Base-by-base conservation (phyloP, 2,113 vertebrate genomes). In the Ardeotis arabs region DNA sequence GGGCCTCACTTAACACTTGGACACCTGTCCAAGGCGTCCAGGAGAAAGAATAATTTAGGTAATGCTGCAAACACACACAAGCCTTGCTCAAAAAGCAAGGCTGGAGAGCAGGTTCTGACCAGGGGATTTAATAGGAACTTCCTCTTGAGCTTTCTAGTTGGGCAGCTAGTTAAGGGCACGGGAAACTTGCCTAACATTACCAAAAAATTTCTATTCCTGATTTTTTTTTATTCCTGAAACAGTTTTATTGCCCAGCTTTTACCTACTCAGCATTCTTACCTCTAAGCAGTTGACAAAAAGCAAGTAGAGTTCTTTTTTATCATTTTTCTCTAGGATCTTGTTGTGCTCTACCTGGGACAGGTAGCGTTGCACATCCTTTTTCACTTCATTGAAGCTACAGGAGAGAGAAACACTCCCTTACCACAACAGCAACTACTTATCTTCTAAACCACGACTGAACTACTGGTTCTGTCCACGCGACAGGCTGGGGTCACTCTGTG, bases 261-360 rank as follows among this genome's bases (percentile, higher is more conserved):
- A 69, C 66, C 55, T 55, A 21, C 56, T 35, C 56, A 39, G 56
- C 73, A 20, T 2, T 55, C 91, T 84, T 93, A 99, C 99, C 98
- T 99, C 99, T 53, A 99, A 96, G 89, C 99, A 99, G 98, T 98
- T 99, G 87, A 99, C 97, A 94, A 99, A 99, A 63, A 99, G 97
- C 68, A 97, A 77, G 93, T 99, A 99, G 39, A 99, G 98, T 53
- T 99, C 99, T 0, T 97, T 98, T 93, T 99, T 99, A 75, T 99
- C 98, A 2, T 94, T 96, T 14, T 98, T 82, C 8, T 96, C 96
- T 6, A 99, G 78, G 90, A 99, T 95, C 15, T 97, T 58, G 47
- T 93, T 98, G 50, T 63, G 93, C 92, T 99, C 98, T 31, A 99
- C 97, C 72, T 25, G 95, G 41, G 86, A 96, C 92, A 99, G 97